These are phyloP conservation scores for Falco columbarius DNA, from an alignment of 2,797 vertebrate genomes.

Conservation along the genomic window DNA sequence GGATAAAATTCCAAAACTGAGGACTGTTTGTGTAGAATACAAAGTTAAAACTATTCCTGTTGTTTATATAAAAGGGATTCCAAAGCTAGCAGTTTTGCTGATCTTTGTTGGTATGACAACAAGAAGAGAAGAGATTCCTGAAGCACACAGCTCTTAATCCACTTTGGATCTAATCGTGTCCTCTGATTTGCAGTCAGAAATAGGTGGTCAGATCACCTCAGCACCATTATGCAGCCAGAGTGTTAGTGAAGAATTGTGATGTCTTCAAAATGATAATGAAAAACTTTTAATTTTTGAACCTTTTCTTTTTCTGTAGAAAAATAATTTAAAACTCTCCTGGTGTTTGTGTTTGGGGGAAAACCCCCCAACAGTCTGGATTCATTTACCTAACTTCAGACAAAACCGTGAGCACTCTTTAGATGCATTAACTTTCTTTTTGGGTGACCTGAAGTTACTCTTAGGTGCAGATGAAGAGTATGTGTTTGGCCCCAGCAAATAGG, in stretches of 20 bases:
- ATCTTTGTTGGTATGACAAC: slow-evolving; percentile 27
- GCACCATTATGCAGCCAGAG: neutral
- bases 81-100: neutral
- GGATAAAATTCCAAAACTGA: slow-evolving; percentile 32
- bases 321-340: fast-evolving
- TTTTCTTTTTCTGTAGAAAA: neutral
- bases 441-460: neutral
- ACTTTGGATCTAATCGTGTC: slow-evolving; percentile 12
- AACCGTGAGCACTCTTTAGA: neutral
- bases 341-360: neutral
- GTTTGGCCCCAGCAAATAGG: neutral
- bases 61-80: slow-evolving; percentile 35
- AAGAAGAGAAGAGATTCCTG: neutral
- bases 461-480: neutral
- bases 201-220: neutral
- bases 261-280: neutral
- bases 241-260: neutral
- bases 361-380: fast-evolving
- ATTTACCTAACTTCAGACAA: neutral
- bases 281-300: neutral
- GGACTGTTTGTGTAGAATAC: neutral
- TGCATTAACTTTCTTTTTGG: neutral
- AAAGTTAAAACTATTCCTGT: neutral
- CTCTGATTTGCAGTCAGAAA: neutral
- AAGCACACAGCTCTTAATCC: neutral